These are phyloP conservation scores for Spicauda simplicius DNA, from an alignment of 2,888 invertebrate genomes.

Conservation along the genomic window DNA sequence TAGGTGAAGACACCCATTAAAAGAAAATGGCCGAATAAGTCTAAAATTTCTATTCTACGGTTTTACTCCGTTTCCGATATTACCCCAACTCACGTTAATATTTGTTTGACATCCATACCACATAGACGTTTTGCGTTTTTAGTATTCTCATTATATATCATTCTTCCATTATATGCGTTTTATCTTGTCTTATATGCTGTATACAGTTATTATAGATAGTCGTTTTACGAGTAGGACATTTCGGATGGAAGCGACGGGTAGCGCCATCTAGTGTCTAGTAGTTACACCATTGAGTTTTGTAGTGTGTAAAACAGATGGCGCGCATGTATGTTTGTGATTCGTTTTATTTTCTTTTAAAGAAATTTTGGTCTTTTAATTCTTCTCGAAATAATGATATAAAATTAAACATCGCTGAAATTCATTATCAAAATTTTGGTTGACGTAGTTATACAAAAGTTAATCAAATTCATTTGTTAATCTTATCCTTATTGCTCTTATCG, in stretches of 20 bases:
- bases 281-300: conserved; percentile 45
- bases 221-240: neutral
- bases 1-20: too few relatives aligned
- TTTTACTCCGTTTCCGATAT: too few relatives aligned
- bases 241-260: conserved; percentile 26
- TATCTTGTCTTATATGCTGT: neutral
- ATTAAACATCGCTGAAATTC: too few relatives aligned
- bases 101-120: conserved; percentile 3
- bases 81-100: too few relatives aligned
- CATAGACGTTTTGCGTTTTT: neutral
- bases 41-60: too few relatives aligned
- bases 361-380: too few relatives aligned
- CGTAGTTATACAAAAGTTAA: too few relatives aligned
- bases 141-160: neutral
- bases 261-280: conserved; percentile 72
- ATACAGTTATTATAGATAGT: neutral
- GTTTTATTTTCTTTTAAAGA: neutral
- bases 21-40: too few relatives aligned
- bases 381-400: too few relatives aligned
- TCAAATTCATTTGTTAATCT: too few relatives aligned
- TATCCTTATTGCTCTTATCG: too few relatives aligned
- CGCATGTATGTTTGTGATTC: conserved; percentile 1
- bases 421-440: too few relatives aligned
- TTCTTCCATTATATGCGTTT: neutral
- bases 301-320: conserved; percentile 44